phyloP scores from a whole-genome alignment of 1,140 invertebrate genomes.

The Dermatophagoides farinae region DNA sequence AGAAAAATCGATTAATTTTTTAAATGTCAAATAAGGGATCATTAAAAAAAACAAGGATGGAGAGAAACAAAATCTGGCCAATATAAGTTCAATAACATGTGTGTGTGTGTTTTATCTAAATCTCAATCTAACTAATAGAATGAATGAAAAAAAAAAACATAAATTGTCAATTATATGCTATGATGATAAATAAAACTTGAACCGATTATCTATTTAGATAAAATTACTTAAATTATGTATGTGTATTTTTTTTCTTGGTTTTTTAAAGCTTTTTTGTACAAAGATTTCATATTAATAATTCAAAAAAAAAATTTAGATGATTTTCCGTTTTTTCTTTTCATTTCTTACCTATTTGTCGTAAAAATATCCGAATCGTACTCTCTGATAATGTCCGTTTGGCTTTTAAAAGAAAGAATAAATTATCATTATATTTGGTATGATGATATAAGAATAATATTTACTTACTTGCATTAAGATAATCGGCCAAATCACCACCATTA shows the following conservation, averaged over 20 bases:
- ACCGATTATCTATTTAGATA: too few relatives aligned
- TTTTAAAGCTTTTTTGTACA: too few relatives aligned
- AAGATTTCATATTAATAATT: too few relatives aligned
- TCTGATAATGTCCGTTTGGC: constrained; percentile 82
- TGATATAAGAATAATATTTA: not conserved
- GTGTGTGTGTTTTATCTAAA: too few relatives aligned
- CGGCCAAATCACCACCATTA: constrained; percentile 93
- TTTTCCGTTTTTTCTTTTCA: too few relatives aligned
- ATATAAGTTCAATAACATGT: too few relatives aligned
- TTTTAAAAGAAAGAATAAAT: constrained; percentile 6
- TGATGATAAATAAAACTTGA: too few relatives aligned
- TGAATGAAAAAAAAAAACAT: not conserved
- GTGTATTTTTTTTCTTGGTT: too few relatives aligned
- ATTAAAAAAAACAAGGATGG: too few relatives aligned
- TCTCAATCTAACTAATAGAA: too few relatives aligned
- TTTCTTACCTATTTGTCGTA: constrained; percentile 48
- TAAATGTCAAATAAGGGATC: not conserved
- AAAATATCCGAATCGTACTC: constrained; percentile 82
- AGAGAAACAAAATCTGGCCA: too few relatives aligned
- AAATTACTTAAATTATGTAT: not conserved
- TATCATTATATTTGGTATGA: not conserved
- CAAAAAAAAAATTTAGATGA: too few relatives aligned
- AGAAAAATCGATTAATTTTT: not conserved
- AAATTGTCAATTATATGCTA: not conserved
- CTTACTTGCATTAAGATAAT: constrained; percentile 41